Evolutionary conservation across 1,140 invertebrate genomes (phyloP).

Genomic region (Lepidotrigona ventralis): DNA sequence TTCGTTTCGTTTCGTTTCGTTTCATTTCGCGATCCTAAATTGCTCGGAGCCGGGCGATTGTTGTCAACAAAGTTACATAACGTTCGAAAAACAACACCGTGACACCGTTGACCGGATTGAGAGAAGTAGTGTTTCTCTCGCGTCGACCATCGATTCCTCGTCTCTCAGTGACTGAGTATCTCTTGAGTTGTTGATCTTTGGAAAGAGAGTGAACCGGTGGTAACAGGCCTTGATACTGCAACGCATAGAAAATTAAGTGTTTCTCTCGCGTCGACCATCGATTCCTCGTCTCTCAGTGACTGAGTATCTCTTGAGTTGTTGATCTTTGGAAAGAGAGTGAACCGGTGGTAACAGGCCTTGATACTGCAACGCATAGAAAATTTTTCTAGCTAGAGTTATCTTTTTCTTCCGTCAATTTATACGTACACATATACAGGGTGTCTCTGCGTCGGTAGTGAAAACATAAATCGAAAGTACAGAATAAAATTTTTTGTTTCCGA

Average conservation of each 20-base stretch:
- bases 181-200: neutral
- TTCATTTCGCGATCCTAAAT: constrained; percentile 47
- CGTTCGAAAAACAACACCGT: neutral
- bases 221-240: neutral
- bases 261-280: neutral
- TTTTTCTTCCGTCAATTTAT: too few species aligned
- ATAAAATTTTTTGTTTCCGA: too few species aligned
- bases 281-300: neutral
- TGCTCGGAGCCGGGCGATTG: constrained; percentile 49
- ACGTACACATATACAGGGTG: too few species aligned
- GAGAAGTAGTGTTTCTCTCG: too few species aligned
- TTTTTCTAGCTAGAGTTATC: too few species aligned
- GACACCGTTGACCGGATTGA: neutral
- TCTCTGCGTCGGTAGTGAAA: too few species aligned
- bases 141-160: neutral
- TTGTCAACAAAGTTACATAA: constrained; percentile 44
- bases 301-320: neutral
- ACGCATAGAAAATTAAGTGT: too few species aligned
- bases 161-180: neutral
- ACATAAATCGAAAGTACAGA: too few species aligned
- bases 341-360: neutral
- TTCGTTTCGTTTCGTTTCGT: constrained; percentile 17
- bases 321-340: neutral
- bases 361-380: too few species aligned
- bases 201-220: neutral